phyloP scores from a whole-genome alignment of 2,888 invertebrate genomes.

The Coelinius sp. region DNA sequence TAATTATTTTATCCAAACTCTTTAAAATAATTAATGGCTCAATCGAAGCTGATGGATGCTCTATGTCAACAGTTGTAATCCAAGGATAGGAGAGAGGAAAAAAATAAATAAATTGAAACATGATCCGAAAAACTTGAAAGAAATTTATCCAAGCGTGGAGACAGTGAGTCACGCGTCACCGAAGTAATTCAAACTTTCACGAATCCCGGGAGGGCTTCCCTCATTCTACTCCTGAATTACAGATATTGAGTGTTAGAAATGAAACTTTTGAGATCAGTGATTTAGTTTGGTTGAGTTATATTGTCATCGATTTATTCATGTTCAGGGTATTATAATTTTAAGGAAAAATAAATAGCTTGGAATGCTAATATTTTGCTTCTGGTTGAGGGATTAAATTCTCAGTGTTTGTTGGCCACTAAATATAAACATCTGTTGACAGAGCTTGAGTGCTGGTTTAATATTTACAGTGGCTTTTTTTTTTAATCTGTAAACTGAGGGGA shows the following conservation, averaged over 20 bases:
- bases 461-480: neutral
- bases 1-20: neutral
- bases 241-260: slow-evolving; percentile 9
- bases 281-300: neutral
- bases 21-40: neutral
- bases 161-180: slow-evolving; percentile 33
- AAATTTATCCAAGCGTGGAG: slow-evolving; percentile 4
- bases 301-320: neutral
- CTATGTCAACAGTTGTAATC: neutral
- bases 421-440: neutral
- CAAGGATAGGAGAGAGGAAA: too few relatives aligned
- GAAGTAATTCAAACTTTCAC: slow-evolving; percentile 36
- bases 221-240: slow-evolving; percentile 16
- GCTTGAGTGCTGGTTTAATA: neutral
- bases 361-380: neutral
- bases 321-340: neutral
- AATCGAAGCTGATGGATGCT: neutral
- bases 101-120: slow-evolving; percentile 9
- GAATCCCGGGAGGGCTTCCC: slow-evolving; percentile 36
- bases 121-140: neutral
- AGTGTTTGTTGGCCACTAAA: neutral
- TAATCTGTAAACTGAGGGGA: neutral
- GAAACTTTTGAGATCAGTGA: neutral
- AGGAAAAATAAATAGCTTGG: neutral
- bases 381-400: neutral